These are phyloP conservation scores for Sycobia sp. DNA, from an alignment of 1,140 invertebrate species.

Conservation along the genomic window DNA sequence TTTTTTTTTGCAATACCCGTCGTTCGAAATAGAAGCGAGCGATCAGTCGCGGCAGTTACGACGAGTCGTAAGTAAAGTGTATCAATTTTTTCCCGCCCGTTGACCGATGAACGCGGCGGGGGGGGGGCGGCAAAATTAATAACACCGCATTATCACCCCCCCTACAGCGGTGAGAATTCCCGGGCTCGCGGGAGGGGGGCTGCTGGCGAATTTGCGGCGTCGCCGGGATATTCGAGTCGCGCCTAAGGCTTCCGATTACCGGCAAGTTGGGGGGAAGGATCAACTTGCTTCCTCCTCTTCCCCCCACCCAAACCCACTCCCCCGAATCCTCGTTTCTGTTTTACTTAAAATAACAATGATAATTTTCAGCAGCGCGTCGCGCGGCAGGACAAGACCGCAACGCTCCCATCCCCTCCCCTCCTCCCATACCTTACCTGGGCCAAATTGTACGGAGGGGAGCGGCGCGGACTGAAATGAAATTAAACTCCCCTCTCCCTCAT, in stretches of 20 bases:
- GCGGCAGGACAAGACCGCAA: not conserved
- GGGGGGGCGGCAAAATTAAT: conserved; percentile 7
- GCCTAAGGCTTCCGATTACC: not conserved
- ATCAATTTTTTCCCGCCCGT: not conserved
- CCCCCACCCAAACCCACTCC: too few species aligned
- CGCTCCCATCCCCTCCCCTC: not conserved
- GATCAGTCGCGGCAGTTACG: too few species aligned
- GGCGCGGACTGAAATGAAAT: too few species aligned
- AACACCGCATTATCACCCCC: not conserved
- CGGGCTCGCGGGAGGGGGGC: not conserved
- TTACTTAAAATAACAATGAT: too few species aligned
- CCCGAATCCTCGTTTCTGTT: not conserved
- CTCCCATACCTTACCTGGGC: not conserved
- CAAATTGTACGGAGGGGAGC: not conserved
- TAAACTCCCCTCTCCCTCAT: too few species aligned
- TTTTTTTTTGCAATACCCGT: too few species aligned
- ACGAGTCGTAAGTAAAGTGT: too few species aligned
- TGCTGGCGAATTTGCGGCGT: conserved; percentile 4
- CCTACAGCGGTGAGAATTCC: not conserved
- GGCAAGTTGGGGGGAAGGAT: too few species aligned
- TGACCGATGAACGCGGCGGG: not conserved
- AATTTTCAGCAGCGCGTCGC: conserved; percentile 1
- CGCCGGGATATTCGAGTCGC: not conserved
- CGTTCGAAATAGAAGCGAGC: too few species aligned
- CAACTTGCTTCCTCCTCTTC: too few species aligned